A percentile compares a stretch with the other conserved stretches of the same genome.
These are phyloP conservation scores for Sciaenops ocellatus DNA, from an alignment of 2,797 vertebrate genomes.

Conservation along the genomic window DNA sequence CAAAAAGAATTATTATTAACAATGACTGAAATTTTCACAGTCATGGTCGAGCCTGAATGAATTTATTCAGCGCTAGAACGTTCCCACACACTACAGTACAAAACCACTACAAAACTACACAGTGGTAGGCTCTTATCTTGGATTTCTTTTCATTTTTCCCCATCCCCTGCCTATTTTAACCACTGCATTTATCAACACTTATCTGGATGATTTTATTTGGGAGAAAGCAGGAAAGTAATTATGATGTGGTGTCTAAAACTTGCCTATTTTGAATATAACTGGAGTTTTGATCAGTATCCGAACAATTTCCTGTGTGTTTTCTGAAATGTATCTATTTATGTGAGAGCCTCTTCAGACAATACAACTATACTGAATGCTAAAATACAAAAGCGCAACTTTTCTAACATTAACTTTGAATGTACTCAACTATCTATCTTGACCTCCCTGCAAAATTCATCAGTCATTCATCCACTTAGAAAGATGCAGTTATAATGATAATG, in stretches of 20 bases:
- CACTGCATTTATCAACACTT: slow-evolving; percentile 61
- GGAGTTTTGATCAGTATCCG: slow-evolving; percentile 48
- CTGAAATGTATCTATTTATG: slow-evolving; percentile 44
- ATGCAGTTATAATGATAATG: not conserved
- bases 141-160: slow-evolving; percentile 56
- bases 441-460: slow-evolving; percentile 3
- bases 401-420: slow-evolving; percentile 5
- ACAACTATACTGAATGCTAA: not conserved
- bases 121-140: slow-evolving; percentile 65
- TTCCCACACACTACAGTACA: slow-evolving; percentile 41
- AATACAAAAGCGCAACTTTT: not conserved
- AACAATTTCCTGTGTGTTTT: slow-evolving; percentile 21
- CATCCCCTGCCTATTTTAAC: slow-evolving; percentile 56
- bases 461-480: slow-evolving; percentile 5
- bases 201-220: slow-evolving; percentile 63
- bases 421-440: not conserved
- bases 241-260: slow-evolving; percentile 51
- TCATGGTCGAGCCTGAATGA: slow-evolving; percentile 52
- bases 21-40: slow-evolving; percentile 64
- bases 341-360: slow-evolving; percentile 24
- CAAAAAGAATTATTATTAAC: slow-evolving; percentile 73
- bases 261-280: slow-evolving; percentile 35
- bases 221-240: slow-evolving; percentile 53
- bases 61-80: slow-evolving; percentile 69
- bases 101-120: slow-evolving; percentile 55